Evolutionary conservation across 2,888 invertebrate species (phyloP), one percentile per base, ranked within the genome.

Genomic region (Melipona bicolor): DNA sequence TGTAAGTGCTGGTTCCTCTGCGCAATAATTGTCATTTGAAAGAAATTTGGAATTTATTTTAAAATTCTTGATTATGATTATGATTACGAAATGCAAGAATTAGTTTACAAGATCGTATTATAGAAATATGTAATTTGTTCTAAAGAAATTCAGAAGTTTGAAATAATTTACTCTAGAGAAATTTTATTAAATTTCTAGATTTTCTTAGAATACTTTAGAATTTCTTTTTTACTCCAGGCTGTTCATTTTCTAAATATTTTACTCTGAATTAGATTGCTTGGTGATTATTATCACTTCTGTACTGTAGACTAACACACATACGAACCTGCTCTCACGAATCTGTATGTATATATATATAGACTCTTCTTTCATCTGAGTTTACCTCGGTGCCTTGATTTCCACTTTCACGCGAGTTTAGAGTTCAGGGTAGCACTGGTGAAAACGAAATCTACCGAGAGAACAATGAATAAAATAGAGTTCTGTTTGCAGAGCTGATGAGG

Each of bases 401-500:
- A 13, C 67, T 49, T 79, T 54, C 27, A 36, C 49, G 61, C 24
- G 67, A 32, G 52, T n/a, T 65, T 24, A 36, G 19, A 13, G 17
- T 36, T 59, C 27, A 19, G 27, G 61, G 21, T 50, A 43, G 64
- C 52, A 52, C 27, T 15, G 17, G 19, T 17, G 27, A 15, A 52
- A 36, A n/a, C 21, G 17, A 36, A 32, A 43, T 24, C 2, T 6
- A 0, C 19, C 36, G 13, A 27, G 2, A 2, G n/a, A 2, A 49
- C 52, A 49, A 54, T 24, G 21, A 36, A 15, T 70, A 17, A 77
- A 21, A 21, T 19, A 21, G 13, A 36, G 56, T 67, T 65, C 21
- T 74, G 0, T 69, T 85, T 94, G 68, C 93, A 96, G 96, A 96
- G 95, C 94, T 96, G 95, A 96, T 94, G 95, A 95, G 94, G 95